Evolutionary conservation across 2,888 invertebrate species (phyloP).

Genomic region (Drosophila limbata): DNA sequence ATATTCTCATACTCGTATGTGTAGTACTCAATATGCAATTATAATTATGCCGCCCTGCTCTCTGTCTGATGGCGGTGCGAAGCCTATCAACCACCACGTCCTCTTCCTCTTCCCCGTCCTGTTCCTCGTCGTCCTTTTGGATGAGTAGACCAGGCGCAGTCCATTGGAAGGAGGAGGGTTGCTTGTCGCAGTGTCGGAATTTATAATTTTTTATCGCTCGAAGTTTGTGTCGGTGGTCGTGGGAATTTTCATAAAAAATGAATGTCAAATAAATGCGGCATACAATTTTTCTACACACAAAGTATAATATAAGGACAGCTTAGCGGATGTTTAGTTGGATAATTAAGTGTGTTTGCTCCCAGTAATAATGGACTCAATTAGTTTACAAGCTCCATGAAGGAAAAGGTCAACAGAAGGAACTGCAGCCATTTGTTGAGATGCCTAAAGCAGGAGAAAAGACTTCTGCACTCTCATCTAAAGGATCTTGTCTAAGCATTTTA

Average conservation of each 20-base stretch:
- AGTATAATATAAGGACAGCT: constrained; percentile 12
- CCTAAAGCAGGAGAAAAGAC: not conserved
- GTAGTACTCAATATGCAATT: constrained; percentile 74
- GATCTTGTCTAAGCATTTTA: not conserved
- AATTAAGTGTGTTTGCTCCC: constrained; percentile 37
- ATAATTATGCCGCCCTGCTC: constrained; percentile 77
- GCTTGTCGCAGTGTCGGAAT: constrained; percentile 64
- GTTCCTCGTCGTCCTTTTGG: constrained; percentile 34
- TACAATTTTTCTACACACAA: constrained; percentile 1
- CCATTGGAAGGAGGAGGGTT: too few species aligned
- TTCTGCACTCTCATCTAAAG: not conserved
- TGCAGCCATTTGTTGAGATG: not conserved
- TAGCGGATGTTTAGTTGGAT: constrained; percentile 42
- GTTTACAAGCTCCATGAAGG: constrained; percentile 11
- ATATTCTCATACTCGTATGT: constrained; percentile 3
- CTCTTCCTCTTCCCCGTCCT: not conserved
- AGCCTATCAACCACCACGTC: constrained; percentile 65
- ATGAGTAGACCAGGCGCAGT: constrained; percentile 28
- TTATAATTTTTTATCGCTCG: constrained; percentile 58
- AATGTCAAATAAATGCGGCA: constrained; percentile 30
- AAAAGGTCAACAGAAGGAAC: constrained; percentile 1
- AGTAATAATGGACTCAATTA: constrained; percentile 32
- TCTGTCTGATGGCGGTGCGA: constrained; percentile 43
- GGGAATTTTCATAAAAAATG: constrained; percentile 62
- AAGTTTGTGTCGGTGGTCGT: constrained; percentile 63